Evolutionary conservation across 2,888 invertebrate species (phyloP).

Genomic region (Hemaris fuciformis): DNA sequence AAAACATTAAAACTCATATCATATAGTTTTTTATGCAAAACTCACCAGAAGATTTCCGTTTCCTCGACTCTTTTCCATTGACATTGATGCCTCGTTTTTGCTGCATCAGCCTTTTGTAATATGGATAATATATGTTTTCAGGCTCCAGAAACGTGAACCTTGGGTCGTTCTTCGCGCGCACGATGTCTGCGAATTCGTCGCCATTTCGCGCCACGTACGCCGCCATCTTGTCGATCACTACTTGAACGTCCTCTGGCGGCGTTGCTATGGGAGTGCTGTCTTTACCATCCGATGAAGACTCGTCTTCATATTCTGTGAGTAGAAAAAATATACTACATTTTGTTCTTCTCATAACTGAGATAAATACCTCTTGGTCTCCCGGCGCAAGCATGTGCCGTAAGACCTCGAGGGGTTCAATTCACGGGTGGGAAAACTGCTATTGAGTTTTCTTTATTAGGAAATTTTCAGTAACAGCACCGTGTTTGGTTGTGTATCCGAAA

Average conservation of each 20-base stretch:
- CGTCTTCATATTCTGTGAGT: constrained; percentile 60
- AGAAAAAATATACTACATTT: too few relatives aligned
- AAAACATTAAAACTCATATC: background rate
- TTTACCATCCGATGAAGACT: constrained; percentile 55
- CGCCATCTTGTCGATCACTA: constrained; percentile 98
- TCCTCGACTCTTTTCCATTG: constrained; percentile 43
- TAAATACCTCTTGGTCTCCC: too few relatives aligned
- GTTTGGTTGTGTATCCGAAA: too few relatives aligned
- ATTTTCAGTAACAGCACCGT: too few relatives aligned
- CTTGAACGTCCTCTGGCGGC: constrained; percentile 91
- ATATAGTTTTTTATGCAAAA: background rate
- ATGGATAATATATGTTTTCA: constrained; percentile 88
- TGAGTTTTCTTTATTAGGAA: too few relatives aligned
- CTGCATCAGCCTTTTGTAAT: constrained; percentile 84
- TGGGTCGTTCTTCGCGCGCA: constrained; percentile 90
- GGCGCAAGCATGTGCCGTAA: too few relatives aligned
- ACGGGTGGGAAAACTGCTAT: too few relatives aligned
- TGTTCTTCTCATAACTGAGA: too few relatives aligned
- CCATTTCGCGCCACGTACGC: constrained; percentile 98
- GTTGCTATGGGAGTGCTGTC: constrained; percentile 69
- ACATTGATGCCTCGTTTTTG: constrained; percentile 48
- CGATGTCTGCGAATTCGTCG: constrained; percentile 93
- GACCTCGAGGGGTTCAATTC: too few relatives aligned
- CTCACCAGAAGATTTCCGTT: constrained; percentile 20
- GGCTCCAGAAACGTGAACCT: constrained; percentile 93